Conservation (phyloP, 2,113 vertebrate genomes). For the Trogon melanurus region DNA sequence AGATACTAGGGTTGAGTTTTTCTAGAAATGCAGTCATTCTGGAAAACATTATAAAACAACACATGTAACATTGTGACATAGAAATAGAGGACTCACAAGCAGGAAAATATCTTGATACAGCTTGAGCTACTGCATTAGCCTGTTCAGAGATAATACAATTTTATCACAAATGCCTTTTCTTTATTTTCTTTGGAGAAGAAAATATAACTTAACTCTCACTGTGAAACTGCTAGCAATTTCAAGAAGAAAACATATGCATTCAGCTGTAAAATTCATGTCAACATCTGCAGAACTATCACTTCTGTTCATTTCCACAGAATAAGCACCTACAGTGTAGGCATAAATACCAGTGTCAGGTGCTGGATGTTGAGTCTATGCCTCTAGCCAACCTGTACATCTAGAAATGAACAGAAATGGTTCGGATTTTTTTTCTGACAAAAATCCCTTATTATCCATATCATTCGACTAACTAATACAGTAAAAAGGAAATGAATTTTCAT, state of each 20-base stretch:
- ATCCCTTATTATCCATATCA: background rate
- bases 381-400: background rate
- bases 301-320: background rate
- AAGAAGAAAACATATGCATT: background rate
- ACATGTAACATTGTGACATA: background rate
- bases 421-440: background rate
- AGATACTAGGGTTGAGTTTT: background rate
- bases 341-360: background rate
- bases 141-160: background rate
- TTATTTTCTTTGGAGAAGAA: background rate
- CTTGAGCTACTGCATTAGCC: background rate
- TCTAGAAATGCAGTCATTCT: background rate
- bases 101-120: background rate
- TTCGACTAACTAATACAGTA: background rate
- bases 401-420: background rate
- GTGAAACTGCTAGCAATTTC: background rate
- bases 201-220: background rate
- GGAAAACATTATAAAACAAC: background rate
- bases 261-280: background rate
- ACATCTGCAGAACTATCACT: background rate
- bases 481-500: background rate
- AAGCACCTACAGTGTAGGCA: rapidly evolving
- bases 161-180: background rate
- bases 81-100: background rate
- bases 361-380: background rate